phyloP scores from a whole-genome alignment of 1,140 invertebrate species.

The Octopus sinensis region DNA sequence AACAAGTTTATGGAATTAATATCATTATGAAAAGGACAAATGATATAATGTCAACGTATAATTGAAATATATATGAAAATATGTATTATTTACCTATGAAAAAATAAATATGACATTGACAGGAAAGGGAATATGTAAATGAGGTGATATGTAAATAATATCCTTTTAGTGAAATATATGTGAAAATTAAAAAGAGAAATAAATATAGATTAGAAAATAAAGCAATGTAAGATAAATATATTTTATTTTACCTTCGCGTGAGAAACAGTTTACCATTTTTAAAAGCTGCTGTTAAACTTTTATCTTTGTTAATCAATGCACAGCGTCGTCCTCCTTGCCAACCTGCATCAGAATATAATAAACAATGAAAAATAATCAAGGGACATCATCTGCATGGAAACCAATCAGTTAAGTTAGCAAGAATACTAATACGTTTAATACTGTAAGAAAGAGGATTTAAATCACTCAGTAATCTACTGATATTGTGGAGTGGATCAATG shows the following conservation, averaged over 20 bases:
- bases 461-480: neutral
- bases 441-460: too few species aligned
- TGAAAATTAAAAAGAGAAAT: too few species aligned
- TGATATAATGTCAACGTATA: too few species aligned
- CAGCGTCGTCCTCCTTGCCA: slow-evolving; percentile 55
- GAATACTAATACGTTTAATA: too few species aligned
- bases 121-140: too few species aligned
- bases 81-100: too few species aligned
- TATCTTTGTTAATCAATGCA: slow-evolving; percentile 57
- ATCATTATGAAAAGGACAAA: too few species aligned
- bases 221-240: neutral
- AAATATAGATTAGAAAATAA: neutral
- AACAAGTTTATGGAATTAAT: too few species aligned
- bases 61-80: too few species aligned
- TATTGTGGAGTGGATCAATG: neutral
- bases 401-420: neutral
- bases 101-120: too few species aligned
- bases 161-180: too few species aligned
- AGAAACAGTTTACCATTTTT: slow-evolving; percentile 59
- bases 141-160: too few species aligned
- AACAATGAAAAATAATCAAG: neutral
- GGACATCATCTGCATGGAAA: neutral
- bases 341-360: slow-evolving; percentile 26
- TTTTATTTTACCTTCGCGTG: slow-evolving; percentile 53
- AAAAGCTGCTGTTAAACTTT: slow-evolving; percentile 55